These are phyloP conservation scores for Noctilio leporinus DNA, from an alignment of 2,113 vertebrate species.

Conservation along the genomic window DNA sequence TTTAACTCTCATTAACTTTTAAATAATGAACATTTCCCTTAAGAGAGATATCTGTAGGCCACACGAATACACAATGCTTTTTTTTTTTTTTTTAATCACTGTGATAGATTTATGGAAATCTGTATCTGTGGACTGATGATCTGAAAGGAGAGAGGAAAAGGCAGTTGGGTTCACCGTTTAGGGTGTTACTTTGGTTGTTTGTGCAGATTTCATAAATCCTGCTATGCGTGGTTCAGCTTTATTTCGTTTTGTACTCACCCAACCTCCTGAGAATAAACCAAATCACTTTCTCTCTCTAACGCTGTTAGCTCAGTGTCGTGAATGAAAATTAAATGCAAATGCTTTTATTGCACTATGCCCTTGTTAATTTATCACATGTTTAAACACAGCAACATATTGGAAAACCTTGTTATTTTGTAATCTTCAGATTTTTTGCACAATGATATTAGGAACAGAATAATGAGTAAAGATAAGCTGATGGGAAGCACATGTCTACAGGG, in stretches of 20 bases:
- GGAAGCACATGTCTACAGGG: constrained; percentile 53
- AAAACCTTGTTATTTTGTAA: constrained; percentile 62
- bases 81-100: too few relatives aligned
- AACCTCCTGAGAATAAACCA: constrained; percentile 58
- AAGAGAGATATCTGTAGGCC: background rate
- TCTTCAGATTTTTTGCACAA: constrained; percentile 60
- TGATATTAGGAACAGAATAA: constrained; percentile 61
- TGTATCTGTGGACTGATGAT: background rate
- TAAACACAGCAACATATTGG: constrained; percentile 64
- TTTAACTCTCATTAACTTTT: background rate
- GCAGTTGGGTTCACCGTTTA: background rate
- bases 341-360: constrained; percentile 37
- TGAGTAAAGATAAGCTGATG: constrained; percentile 61
- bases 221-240: constrained; percentile 24
- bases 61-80: background rate
- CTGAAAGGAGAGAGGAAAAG: background rate
- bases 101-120: constrained; percentile 12
- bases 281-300: background rate
- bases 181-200: constrained; percentile 3
- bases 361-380: constrained; percentile 61
- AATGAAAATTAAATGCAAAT: constrained; percentile 66
- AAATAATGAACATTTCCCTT: background rate
- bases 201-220: constrained; percentile 44
- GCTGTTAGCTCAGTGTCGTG: constrained; percentile 24
- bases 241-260: constrained; percentile 52